These are phyloP conservation scores for Macroteleia sp. DNA, from an alignment of 2,888 invertebrate species.

Conservation along the genomic window DNA sequence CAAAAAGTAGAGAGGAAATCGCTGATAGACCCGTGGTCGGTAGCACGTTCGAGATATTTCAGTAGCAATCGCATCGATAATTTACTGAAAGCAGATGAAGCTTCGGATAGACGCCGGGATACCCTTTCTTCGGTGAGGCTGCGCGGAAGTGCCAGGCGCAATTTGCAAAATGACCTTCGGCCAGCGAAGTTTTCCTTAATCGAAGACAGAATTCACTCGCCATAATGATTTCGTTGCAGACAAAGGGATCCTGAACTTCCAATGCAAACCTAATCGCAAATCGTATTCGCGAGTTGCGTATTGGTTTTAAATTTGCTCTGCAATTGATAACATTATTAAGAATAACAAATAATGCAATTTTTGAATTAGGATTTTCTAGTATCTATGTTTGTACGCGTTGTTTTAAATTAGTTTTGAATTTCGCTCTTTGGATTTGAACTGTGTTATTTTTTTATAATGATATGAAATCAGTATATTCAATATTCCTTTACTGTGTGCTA, in stretches of 20 bases:
- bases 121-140: conserved; percentile 22
- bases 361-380: too few species aligned
- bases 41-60: conserved; percentile 74
- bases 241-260: conserved; percentile 8
- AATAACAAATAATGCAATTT: background rate
- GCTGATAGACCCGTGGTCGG: conserved; percentile 78
- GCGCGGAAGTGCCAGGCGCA: conserved; percentile 64
- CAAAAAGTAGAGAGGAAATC: conserved; percentile 69
- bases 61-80: conserved; percentile 81
- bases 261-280: background rate
- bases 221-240: conserved; percentile 34
- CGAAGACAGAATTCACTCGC: conserved; percentile 37
- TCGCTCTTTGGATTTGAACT: too few species aligned
- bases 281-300: background rate
- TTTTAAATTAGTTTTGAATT: too few species aligned
- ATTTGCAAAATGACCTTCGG: conserved; percentile 69
- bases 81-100: conserved; percentile 69
- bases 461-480: too few species aligned
- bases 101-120: conserved; percentile 38
- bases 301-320: background rate
- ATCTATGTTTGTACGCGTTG: too few species aligned
- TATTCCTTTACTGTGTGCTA: too few species aligned
- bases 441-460: too few species aligned
- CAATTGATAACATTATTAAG: background rate
- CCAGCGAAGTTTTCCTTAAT: conserved; percentile 40